A percentile compares a stretch with the other conserved stretches of the same genome.
These are phyloP conservation scores for Pogonophryne albipinna DNA, from an alignment of 2,797 vertebrate genomes.

Conservation along the genomic window DNA sequence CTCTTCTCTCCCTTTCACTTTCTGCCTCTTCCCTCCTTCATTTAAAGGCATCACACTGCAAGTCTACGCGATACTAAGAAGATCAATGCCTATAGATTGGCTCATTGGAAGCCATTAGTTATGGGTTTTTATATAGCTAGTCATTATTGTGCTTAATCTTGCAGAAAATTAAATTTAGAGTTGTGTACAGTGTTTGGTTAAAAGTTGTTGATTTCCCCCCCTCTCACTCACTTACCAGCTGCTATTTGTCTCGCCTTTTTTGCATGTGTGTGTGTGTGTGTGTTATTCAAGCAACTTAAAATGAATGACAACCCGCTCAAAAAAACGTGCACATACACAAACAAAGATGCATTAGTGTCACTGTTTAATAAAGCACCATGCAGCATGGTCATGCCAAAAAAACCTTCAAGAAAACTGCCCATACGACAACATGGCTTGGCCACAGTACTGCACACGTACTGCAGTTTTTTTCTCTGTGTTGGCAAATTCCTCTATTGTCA, in stretches of 20 bases:
- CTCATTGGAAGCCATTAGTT: constrained; percentile 92
- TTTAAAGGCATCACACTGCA: constrained; percentile 72
- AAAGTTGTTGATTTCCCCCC: constrained; percentile 83
- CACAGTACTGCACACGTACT: constrained; percentile 60
- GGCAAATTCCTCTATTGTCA: constrained; percentile 70
- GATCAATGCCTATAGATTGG: constrained; percentile 92
- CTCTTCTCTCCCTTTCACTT: constrained; percentile 9
- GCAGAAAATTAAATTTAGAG: constrained; percentile 96
- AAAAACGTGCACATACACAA: constrained; percentile 8
- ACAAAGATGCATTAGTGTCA: constrained; percentile 44
- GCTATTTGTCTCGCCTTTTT: constrained; percentile 60
- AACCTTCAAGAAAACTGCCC: constrained; percentile 68
- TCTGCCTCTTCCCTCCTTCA: constrained; percentile 49
- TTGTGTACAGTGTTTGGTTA: constrained; percentile 88
- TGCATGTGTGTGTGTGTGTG: constrained; percentile 3
- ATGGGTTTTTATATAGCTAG: constrained; percentile 91
- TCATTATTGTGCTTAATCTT: constrained; percentile 97
- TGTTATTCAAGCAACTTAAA: constrained; percentile 21
- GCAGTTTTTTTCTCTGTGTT: constrained; percentile 61
- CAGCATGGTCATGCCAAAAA: constrained; percentile 69
- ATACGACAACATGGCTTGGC: constrained; percentile 70
- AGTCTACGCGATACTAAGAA: constrained; percentile 85
- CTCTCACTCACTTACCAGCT: constrained; percentile 80
- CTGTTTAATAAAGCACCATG: constrained; percentile 63
- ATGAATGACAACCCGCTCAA: constrained; percentile 37